Percentiles rank a stretch among this genome's conserved stretches.
Conservation (phyloP, 2,113 vertebrate genomes). For the Theristicus caerulescens region DNA sequence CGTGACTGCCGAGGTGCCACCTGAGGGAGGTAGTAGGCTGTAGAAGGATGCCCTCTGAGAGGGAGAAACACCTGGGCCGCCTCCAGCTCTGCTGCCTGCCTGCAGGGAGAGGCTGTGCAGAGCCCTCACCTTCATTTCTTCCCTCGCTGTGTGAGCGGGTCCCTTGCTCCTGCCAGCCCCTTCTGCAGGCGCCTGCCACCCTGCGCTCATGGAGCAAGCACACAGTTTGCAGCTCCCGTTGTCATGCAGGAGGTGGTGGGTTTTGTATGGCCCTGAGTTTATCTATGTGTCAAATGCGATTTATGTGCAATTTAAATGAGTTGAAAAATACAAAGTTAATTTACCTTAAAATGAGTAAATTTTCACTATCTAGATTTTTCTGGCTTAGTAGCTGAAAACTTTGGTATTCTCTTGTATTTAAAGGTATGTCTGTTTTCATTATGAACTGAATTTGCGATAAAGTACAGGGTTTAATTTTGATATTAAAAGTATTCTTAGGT, state of each 20-base stretch:
- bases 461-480: not conserved
- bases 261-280: not conserved
- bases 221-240: too few species aligned
- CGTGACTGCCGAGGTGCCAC: not conserved
- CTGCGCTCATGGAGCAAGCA: fast-evolving
- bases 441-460: not conserved
- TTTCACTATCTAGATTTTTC: not conserved
- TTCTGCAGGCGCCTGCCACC: not conserved
- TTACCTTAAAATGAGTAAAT: not conserved
- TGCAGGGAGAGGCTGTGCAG: not conserved
- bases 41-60: not conserved
- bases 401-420: not conserved
- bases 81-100: too few species aligned
- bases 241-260: fast-evolving
- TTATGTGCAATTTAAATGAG: not conserved
- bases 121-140: fast-evolving
- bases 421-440: not conserved
- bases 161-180: not conserved
- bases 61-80: not conserved
- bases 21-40: not conserved
- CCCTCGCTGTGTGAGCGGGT: not conserved
- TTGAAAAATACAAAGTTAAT: not conserved
- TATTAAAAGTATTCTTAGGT: not conserved
- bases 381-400: not conserved
- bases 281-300: fast-evolving